phyloP scores from a whole-genome alignment of 1,140 invertebrate species.

The Zaprionus vittiger region DNA sequence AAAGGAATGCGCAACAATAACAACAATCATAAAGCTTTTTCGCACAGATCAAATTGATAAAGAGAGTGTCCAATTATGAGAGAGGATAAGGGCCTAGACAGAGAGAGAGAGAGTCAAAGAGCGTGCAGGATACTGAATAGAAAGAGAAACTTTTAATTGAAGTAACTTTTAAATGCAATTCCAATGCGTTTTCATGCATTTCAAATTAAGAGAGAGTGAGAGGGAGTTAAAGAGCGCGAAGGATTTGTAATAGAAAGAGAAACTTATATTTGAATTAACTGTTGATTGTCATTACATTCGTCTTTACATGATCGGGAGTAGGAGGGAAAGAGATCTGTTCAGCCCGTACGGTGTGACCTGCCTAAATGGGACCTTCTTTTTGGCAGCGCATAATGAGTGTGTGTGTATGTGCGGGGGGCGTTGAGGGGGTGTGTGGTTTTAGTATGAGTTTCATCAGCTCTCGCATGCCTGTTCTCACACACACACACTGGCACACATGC shows the following conservation, averaged over 20 bases:
- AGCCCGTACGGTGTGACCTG: background rate
- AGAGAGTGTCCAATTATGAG: background rate
- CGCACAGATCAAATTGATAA: background rate
- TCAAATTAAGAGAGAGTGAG: background rate
- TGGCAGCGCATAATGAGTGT: background rate
- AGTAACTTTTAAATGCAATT: background rate
- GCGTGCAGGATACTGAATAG: background rate
- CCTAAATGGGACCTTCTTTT: slow-evolving; percentile 17
- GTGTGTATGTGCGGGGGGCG: background rate
- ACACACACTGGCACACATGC: slow-evolving; percentile 21
- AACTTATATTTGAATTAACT: background rate
- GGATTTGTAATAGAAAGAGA: background rate
- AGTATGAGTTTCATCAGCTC: slow-evolving; percentile 43
- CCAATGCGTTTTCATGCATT: no score
- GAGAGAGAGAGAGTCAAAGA: background rate
- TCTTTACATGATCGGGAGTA: background rate
- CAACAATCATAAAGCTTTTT: background rate
- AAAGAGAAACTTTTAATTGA: no score
- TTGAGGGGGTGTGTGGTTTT: slow-evolving; percentile 12
- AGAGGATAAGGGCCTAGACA: no score
- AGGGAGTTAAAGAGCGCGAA: background rate
- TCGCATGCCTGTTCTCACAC: slow-evolving; percentile 20
- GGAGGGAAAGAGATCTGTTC: background rate
- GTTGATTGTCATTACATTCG: background rate
- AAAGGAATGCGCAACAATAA: background rate